Evolutionary conservation across 2,888 invertebrate genomes (phyloP), one percentile per base, ranked within the genome.

Genomic region (Cactoblastis cactorum): DNA sequence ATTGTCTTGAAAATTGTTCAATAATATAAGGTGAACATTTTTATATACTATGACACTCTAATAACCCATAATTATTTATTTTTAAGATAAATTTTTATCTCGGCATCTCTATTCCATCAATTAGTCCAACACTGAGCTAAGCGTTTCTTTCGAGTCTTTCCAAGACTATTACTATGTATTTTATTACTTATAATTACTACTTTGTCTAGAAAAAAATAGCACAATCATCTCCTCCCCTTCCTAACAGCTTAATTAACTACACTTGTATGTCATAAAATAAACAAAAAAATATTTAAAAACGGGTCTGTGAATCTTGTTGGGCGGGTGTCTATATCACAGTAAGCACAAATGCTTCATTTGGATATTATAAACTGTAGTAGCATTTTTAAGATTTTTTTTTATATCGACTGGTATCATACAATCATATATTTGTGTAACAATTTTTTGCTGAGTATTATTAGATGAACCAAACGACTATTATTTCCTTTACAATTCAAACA

Each of bases 171-270:
- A 14, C 6, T 24, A 38, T 11, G 18, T 17, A 19, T 77, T 80
- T 33, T 34, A 34, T 34, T 34, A 34, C 2, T n/a, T 34, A 35
- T 35, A 35, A 15, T 35, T 35, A 35, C 4, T 14, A 5, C 8
- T 80, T 86, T 85, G 84, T 84, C 86, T 72, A 77, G 71, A 59
- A 71, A 58, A 69, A 73, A 71, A 77, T 84, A 82, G 88, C 88
- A 87, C 88, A 83, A 78, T 83, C 86, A 83, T 74, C 39, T 57
- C 61, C 65, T 66, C 71, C 65, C 75, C 83, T 68, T 77, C 80
- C 78, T 82, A 84, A 83, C 80, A 74, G 83, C 84, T 83, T 59
- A 77, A 67, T 74, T 67, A 70, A 68, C 63, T 63, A 51, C 52
- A 54, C 54, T 50, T 43, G 33, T 39, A 41, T 41, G 39, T 49